Conservation (phyloP, 1,140 invertebrate genomes). For the Papilio polytes region DNA sequence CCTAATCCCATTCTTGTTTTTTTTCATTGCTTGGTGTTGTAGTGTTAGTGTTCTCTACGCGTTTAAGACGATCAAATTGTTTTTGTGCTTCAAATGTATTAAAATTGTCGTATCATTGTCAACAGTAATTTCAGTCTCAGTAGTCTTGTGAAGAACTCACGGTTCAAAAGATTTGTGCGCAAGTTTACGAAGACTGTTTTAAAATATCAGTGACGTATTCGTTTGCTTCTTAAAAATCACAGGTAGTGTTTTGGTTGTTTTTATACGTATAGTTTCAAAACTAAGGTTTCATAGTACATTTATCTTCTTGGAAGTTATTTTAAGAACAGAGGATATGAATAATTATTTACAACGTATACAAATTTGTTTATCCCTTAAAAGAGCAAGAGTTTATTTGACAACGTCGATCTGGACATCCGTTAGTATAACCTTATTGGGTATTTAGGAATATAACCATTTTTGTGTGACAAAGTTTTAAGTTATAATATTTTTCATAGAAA, state of each 20-base stretch:
- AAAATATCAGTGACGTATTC: not conserved
- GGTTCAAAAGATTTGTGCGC: not conserved
- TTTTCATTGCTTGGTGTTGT: not conserved
- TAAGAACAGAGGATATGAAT: not conserved
- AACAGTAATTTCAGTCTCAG: not conserved
- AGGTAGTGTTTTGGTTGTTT: not conserved
- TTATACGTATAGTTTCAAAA: too few relatives aligned
- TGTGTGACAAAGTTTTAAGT: not conserved
- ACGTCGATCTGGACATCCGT: not conserved
- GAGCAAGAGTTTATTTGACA: not conserved
- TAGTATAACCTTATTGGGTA: not conserved
- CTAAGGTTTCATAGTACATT: too few relatives aligned
- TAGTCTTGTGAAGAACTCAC: not conserved
- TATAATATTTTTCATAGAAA: not conserved
- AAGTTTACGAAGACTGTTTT: not conserved
- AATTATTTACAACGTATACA: not conserved
- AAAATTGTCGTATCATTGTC: not conserved
- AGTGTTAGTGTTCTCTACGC: not conserved
- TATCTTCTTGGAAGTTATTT: not conserved
- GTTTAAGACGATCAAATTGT: not conserved
- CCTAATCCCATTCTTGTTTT: too few relatives aligned
- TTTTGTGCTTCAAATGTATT: not conserved
- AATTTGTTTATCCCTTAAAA: not conserved
- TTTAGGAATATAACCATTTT: not conserved
- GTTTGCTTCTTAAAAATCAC: not conserved